Evolutionary conservation across 2,797 vertebrate species (phyloP).

Genomic region (Malacoraja senta): DNA sequence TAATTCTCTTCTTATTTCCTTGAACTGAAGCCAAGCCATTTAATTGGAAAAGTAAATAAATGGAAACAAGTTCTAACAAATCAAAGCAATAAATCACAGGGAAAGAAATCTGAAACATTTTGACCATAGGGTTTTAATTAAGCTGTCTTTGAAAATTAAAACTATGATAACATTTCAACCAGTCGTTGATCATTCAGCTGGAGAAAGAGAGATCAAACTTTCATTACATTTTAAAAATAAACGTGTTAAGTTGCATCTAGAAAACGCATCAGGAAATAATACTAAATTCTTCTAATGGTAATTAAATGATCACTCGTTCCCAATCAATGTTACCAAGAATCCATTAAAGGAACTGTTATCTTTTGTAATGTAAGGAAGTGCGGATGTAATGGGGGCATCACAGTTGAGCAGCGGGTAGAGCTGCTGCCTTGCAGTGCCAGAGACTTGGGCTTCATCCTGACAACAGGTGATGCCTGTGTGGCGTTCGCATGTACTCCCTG

Average conservation of each 20-base stretch:
- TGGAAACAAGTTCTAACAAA: background rate
- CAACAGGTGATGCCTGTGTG: too few species aligned
- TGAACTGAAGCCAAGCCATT: constrained; percentile 22
- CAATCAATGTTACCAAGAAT: background rate
- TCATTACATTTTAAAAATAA: background rate
- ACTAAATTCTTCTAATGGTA: too few species aligned
- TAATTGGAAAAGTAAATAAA: constrained; percentile 23
- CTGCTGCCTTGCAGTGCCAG: too few species aligned
- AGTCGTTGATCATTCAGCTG: constrained; percentile 6
- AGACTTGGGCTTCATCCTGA: too few species aligned
- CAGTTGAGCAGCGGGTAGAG: too few species aligned
- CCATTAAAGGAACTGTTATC: background rate
- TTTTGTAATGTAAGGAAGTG: background rate
- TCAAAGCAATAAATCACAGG: constrained; percentile 18
- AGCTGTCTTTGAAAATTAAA: constrained; percentile 30
- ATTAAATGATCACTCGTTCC: background rate
- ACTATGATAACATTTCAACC: background rate
- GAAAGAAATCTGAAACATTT: constrained; percentile 6
- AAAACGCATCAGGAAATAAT: background rate
- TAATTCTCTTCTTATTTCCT: background rate
- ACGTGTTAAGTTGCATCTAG: background rate
- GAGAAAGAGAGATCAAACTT: background rate
- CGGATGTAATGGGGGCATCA: background rate
- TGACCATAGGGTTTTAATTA: background rate
- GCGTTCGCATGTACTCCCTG: too few species aligned